Base-by-base conservation (phyloP, 2,113 vertebrate species). In the Todiramphus saurophagus region DNA sequence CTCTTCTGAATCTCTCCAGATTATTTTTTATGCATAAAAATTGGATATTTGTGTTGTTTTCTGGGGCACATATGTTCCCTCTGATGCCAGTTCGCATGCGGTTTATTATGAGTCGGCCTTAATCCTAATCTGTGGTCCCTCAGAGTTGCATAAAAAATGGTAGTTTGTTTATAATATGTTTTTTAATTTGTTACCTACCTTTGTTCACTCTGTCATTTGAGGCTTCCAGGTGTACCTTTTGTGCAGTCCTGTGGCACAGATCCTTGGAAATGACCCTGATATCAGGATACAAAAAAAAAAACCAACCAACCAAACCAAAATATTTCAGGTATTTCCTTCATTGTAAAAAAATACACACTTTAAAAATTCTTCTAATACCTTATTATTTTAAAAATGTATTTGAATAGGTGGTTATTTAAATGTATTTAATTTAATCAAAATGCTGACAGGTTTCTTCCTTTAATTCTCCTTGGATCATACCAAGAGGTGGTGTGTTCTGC, bases 111-210 rank as follows among this genome's bases (percentile, higher is more conserved):
- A 43, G 6, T 59, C 13, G 4, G 30, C 76, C 60, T 85, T 93
- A 87, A 91, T 87, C 89, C 81, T 84, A 79, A 82, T 83, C 59
- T 93, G 53, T 87, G 67, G 31, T 93, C 44, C 50, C 50, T 90
- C 35, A 30, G 68, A 70, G 31, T 63, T n/a, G 30, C 30, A 41
- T 92, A 81, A 93, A 87, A 90, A 88, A 93, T 35, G 7, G 20
- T 11, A n/a, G 30, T 89, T 87, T 62, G 21, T 87, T 94, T 90
- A 79, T 85, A 94, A 82, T 76, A 43, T 53, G 7, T 10, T 64
- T 53, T 86, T 21, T 2, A 11, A 55, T 90, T 93, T 60, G 20
- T 85, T 87, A 28, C 51, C 27, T 16, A 53, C 50, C 50, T 62
- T 41, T 69, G 23, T 80, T 88, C 3, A 3, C 16, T 89, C 58